Percentiles rank a stretch among this genome's conserved stretches.
phyloP scores from a whole-genome alignment of 2,797 vertebrate species.

The Crocidura indochinensis region DNA sequence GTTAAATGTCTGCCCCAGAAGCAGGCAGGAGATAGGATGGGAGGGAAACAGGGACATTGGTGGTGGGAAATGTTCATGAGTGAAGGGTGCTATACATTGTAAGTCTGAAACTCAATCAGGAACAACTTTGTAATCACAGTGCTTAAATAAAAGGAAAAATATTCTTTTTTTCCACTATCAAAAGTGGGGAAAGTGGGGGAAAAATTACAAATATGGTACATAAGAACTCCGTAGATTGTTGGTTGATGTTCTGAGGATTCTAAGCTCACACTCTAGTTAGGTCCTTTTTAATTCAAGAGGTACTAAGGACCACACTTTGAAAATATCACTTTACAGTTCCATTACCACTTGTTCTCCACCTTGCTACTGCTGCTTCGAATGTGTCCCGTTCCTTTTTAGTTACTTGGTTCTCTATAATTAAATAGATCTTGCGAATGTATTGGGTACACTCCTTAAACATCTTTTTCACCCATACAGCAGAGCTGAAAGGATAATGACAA shows the following conservation, averaged over 20 bases:
- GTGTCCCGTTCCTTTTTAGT: constrained; percentile 2
- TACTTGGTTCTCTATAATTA: constrained; percentile 38
- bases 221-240: not conserved
- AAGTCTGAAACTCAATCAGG: too few species aligned
- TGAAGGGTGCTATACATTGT: too few species aligned
- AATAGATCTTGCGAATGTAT: not conserved
- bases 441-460: not conserved
- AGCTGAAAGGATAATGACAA: not conserved
- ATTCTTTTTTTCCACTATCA: not conserved
- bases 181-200: not conserved
- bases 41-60: too few species aligned
- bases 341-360: not conserved
- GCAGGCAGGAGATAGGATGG: too few species aligned
- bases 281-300: not conserved
- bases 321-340: not conserved
- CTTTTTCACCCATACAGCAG: not conserved
- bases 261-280: not conserved
- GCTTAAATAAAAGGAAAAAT: too few species aligned
- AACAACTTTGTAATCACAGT: too few species aligned
- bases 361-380: not conserved
- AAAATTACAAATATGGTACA: not conserved
- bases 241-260: not conserved
- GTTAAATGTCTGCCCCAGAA: too few species aligned
- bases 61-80: too few species aligned
- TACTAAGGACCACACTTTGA: not conserved